Percentiles rank a stretch among this genome's conserved stretches.
phyloP scores from a whole-genome alignment of 2,888 invertebrate species.

The Torymus texanus region DNA sequence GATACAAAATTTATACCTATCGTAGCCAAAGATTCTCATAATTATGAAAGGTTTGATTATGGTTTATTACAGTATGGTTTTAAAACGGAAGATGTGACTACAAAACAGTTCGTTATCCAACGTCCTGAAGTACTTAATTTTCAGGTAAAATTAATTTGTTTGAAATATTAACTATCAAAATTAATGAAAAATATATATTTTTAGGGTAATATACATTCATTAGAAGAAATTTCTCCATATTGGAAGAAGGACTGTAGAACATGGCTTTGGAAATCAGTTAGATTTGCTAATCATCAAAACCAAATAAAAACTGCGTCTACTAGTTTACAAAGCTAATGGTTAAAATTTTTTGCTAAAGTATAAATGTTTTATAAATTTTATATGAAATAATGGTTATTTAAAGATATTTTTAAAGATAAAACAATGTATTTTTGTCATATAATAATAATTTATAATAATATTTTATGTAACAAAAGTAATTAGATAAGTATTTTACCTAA shows the following conservation, averaged over 20 bases:
- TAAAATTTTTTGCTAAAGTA: slow-evolving; percentile 2
- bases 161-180: not conserved
- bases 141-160: slow-evolving; percentile 62
- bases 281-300: slow-evolving; percentile 57
- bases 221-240: slow-evolving; percentile 79
- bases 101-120: slow-evolving; percentile 65
- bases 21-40: slow-evolving; percentile 13
- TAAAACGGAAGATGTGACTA: slow-evolving; percentile 65
- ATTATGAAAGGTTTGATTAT: slow-evolving; percentile 56
- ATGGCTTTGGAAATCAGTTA: slow-evolving; percentile 79
- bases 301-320: not conserved
- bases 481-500: slow-evolving; percentile 22
- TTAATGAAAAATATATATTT: slow-evolving; percentile 61
- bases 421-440: slow-evolving; percentile 12
- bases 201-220: slow-evolving; percentile 78
- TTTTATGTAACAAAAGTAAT: slow-evolving; percentile 26
- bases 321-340: slow-evolving; percentile 24
- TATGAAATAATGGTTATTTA: slow-evolving; percentile 14
- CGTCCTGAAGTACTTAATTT: slow-evolving; percentile 68
- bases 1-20: slow-evolving; percentile 14
- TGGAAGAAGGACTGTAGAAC: slow-evolving; percentile 85
- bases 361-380: slow-evolving; percentile 25
- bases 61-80: slow-evolving; percentile 55
- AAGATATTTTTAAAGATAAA: slow-evolving; percentile 21
- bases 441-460: slow-evolving; percentile 24